Percentiles rank a stretch among this genome's conserved stretches.
phyloP scores from a whole-genome alignment of 2,888 invertebrate genomes.

The Ophion slaviceki region DNA sequence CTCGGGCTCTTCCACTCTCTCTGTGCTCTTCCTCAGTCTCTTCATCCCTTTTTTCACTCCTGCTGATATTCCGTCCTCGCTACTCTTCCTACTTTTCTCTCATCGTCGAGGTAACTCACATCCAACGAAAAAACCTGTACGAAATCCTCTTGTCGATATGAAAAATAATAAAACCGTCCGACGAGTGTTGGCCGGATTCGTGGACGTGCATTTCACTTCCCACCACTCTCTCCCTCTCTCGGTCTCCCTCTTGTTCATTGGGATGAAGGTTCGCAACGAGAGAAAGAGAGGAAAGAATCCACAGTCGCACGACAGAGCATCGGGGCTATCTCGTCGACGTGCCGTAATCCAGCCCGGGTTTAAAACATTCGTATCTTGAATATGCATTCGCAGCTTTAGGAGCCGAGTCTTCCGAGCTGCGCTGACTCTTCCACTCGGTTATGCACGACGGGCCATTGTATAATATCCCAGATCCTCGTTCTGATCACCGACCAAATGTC shows the following conservation, averaged over 20 bases:
- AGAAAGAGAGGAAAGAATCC: slow-evolving; percentile 34
- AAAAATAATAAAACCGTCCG: slow-evolving; percentile 76
- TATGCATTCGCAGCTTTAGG: slow-evolving; percentile 79
- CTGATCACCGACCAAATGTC: slow-evolving; percentile 52
- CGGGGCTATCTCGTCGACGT: slow-evolving; percentile 62
- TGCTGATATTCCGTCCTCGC: slow-evolving; percentile 62
- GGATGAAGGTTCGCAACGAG: slow-evolving; percentile 17
- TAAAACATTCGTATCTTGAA: slow-evolving; percentile 82
- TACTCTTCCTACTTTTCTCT: slow-evolving; percentile 63
- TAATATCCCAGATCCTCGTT: slow-evolving; percentile 49
- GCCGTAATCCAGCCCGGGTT: slow-evolving; percentile 80
- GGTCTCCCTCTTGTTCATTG: not conserved
- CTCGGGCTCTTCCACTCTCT: slow-evolving; percentile 32
- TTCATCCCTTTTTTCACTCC: slow-evolving; percentile 68
- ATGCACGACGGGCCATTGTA: slow-evolving; percentile 54
- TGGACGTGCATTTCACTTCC: slow-evolving; percentile 54
- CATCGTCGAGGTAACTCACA: slow-evolving; percentile 57
- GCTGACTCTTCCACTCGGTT: slow-evolving; percentile 49
- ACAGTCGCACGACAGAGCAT: slow-evolving; percentile 27
- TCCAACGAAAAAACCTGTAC: slow-evolving; percentile 60
- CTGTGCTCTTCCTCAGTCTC: slow-evolving; percentile 52
- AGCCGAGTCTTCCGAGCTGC: slow-evolving; percentile 66
- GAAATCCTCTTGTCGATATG: slow-evolving; percentile 76
- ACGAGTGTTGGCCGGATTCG: slow-evolving; percentile 62
- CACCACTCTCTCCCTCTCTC: slow-evolving; percentile 31